Percentiles rank a stretch among this genome's conserved stretches.
phyloP scores from a whole-genome alignment of 1,140 invertebrate genomes.

The Pogonomyrmex barbatus region DNA sequence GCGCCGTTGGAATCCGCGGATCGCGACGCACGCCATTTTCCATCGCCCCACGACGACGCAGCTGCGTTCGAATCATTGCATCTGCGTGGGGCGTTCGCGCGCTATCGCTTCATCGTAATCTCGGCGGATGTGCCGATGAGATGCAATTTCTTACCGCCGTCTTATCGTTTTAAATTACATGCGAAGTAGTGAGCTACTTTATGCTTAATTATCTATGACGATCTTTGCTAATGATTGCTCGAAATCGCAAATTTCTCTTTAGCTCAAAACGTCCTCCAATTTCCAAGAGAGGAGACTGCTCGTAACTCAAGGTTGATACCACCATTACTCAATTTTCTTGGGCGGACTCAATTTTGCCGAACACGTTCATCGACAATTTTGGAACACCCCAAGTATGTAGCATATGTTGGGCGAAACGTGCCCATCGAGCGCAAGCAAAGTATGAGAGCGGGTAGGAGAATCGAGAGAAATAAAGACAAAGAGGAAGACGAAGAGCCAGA shows the following conservation, averaged over 20 bases:
- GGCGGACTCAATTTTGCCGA: neutral
- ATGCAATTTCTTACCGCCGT: slow-evolving; percentile 29
- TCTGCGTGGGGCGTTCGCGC: slow-evolving; percentile 14
- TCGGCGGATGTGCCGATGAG: slow-evolving; percentile 14
- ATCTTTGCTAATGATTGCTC: too few species aligned
- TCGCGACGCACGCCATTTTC: slow-evolving; percentile 29
- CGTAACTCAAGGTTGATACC: slow-evolving; percentile 3
- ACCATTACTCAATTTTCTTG: slow-evolving; percentile 5
- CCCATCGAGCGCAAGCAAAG: neutral
- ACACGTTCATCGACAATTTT: slow-evolving; percentile 33
- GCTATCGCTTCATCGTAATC: slow-evolving; percentile 50
- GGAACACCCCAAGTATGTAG: neutral
- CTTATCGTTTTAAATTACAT: slow-evolving; percentile 28
- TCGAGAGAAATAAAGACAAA: slow-evolving; percentile 28
- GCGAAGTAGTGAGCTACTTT: neutral
- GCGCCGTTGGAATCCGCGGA: slow-evolving; percentile 46
- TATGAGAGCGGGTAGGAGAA: slow-evolving; percentile 1
- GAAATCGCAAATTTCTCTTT: neutral
- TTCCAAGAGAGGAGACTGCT: neutral
- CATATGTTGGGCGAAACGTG: slow-evolving; percentile 18
- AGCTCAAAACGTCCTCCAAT: neutral
- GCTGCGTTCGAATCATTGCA: slow-evolving; percentile 21
- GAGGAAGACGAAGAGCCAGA: slow-evolving; percentile 37
- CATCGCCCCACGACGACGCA: neutral
- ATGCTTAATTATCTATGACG: neutral